Evolutionary conservation across 92 coral and sea anemone species (phyloP).

Genomic region (Ricordea florida): DNA sequence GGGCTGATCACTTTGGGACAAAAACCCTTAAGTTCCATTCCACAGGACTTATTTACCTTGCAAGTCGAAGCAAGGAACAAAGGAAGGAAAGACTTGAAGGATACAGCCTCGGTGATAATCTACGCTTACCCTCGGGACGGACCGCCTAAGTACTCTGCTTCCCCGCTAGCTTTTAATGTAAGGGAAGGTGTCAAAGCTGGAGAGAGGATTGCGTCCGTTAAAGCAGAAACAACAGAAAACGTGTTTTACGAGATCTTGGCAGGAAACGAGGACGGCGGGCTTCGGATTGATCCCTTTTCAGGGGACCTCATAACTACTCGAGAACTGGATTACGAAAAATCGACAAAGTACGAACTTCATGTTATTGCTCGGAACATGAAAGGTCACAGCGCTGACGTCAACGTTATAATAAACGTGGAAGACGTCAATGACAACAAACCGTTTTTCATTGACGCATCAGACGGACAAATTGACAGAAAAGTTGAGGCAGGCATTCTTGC

Average conservation of each 20-base stretch:
- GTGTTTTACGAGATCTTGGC: slow-evolving; percentile 45
- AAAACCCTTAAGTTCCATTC: slow-evolving; percentile 32
- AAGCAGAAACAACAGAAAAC: slow-evolving; percentile 62
- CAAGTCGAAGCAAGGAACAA: slow-evolving; percentile 52
- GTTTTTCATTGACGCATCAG: slow-evolving; percentile 42
- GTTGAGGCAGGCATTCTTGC: slow-evolving; percentile 46
- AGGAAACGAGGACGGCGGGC: slow-evolving; percentile 70
- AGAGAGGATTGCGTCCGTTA: slow-evolving; percentile 43
- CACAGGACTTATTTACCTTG: slow-evolving; percentile 28
- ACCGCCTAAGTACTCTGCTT: slow-evolving; percentile 63
- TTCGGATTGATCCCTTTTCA: slow-evolving; percentile 65
- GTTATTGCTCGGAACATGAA: slow-evolving; percentile 59
- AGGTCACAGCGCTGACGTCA: slow-evolving; percentile 60
- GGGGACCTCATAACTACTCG: slow-evolving; percentile 60
- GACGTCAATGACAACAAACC: slow-evolving; percentile 78
- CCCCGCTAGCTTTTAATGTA: slow-evolving; percentile 42
- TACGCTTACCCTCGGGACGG: slow-evolving; percentile 45
- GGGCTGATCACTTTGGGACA: slow-evolving; percentile 67
- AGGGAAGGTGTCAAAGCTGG: slow-evolving; percentile 75
- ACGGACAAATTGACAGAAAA: slow-evolving; percentile 24
- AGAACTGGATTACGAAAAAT: slow-evolving; percentile 66
- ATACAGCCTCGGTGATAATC: slow-evolving; percentile 50
- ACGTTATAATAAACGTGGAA: slow-evolving; percentile 42
- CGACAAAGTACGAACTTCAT: slow-evolving; percentile 26
- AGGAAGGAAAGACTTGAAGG: slow-evolving; percentile 4